Base-by-base conservation (phyloP, 2,888 invertebrate genomes). In the Phortica okadai region DNA sequence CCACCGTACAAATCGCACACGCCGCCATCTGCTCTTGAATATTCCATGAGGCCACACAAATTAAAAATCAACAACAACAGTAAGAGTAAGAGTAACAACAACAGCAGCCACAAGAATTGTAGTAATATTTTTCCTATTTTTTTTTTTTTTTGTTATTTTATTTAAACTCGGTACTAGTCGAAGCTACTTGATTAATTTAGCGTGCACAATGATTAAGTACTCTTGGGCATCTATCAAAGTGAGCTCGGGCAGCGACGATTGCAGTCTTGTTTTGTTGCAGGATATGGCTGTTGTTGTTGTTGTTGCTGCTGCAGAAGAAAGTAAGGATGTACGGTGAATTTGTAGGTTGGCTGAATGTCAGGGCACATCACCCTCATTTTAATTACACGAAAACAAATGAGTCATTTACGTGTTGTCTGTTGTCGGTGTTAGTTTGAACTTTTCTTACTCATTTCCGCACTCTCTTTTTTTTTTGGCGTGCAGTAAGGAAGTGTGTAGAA, bases 171-270 rank as follows among this genome's bases (percentile, higher is more conserved):
- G 76, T 0, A 45, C 81, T 81, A 78, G 77, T 86, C 79, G 79
- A 80, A 83, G 83, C 76, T 82, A 86, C 88, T 88, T 89, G 89
- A 89, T 89, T 89, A 89, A 89, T 89, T 89, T 86, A 86, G 84
- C 87, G 84, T 82, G 83, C 84, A 84, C 84, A 86, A 89, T 89
- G 89, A 89, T 89, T 89, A 89, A 90, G 88, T 89, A 89, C 87
- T 87, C 88, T 85, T 82, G 73, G 81, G 82, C 82, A 82, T 82
- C 80, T 79, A 81, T 81, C 78, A 76, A 76, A 76, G 76, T 25
- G 6, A 25, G 59, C 33, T 56, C 11, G 50, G 10, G 50, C 8
- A 14, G 8, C 10, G 50, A 50, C 8, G 50, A 33, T 50, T 50
- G 50, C 50, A 50, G 50, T 14, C 8, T 11, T 6, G 6, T 14